Base-by-base conservation (phyloP, 2,797 vertebrate genomes). In the Lerista edwardsae region DNA sequence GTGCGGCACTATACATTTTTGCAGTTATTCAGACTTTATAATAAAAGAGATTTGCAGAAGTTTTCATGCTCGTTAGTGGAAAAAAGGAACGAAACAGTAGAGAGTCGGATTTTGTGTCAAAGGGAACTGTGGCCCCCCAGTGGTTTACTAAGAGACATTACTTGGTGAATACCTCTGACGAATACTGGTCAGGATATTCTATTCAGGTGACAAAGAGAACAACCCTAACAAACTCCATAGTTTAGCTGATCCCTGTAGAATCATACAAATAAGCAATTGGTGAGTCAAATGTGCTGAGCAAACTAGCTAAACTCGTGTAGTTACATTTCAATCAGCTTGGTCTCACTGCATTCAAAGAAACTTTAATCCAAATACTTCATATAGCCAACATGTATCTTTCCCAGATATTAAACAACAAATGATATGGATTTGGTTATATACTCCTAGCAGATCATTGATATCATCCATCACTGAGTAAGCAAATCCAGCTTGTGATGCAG, bases 61-160 rank as follows among this genome's bases (percentile, higher is more conserved):
- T 39, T 23, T 69, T 39, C 21, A 69, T 39, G 36, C 41, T 39
- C 9, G 21, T 21, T 36, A 39, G 7, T 34, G n/a, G n/a, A 10
- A 21, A 11, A 71, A 71, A 10, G 21, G 41, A 41, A 23, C 34
- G 9, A 23, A 15, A 68, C 77, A 59, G 74, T 82, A 75, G 3
- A 0, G 72, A 73, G 87, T 71, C 61, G 44, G 4, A 0, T 47
- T 69, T 71, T 87, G 86, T 93, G 90, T 75, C 0, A 61, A 93
- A 94, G 93, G 93, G 84, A 73, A 84, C 92, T 90, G 91, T 29
- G 91, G 94, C 90, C 91, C 91, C 90, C 93, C 94, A 90, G 94
- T 89, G 92, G 90, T 89, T 88, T 87, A 8, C 86, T 65, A n/a
- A 75, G 44, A 64, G 73, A 79, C 75, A 59, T 62, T 75, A 47